phyloP scores from a whole-genome alignment of 2,113 vertebrate species.

The Eurypyga helias region DNA sequence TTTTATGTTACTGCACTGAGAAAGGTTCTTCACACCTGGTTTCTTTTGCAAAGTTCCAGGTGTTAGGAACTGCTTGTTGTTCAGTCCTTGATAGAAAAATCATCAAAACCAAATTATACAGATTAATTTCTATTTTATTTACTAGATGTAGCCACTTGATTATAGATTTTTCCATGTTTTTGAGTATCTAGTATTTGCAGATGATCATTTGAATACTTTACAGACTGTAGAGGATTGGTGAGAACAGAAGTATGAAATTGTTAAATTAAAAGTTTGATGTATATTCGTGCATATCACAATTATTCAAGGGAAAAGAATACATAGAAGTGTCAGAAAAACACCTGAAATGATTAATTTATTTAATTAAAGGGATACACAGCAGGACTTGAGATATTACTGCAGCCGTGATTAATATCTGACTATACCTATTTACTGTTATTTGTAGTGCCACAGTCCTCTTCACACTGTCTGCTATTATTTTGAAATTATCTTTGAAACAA shows the following conservation, averaged over 20 bases:
- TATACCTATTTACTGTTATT: neutral
- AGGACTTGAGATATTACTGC: neutral
- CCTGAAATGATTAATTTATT: neutral
- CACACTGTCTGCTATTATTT: neutral
- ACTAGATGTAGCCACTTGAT: neutral
- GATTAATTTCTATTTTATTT: neutral
- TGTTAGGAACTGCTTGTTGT: neutral
- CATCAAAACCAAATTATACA: neutral
- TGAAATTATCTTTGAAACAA: neutral
- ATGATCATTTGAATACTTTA: neutral
- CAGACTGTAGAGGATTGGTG: accelerated
- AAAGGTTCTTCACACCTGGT: neutral
- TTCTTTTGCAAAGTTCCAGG: neutral
- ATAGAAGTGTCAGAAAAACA: neutral
- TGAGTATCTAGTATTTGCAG: neutral
- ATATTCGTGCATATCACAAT: neutral
- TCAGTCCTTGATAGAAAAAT: neutral
- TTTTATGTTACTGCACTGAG: neutral
- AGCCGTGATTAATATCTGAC: neutral
- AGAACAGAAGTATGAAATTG: neutral
- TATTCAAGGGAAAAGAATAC: neutral
- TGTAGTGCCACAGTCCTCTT: neutral
- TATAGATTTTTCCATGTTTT: neutral
- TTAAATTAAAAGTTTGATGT: neutral
- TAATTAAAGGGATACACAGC: neutral